Evolutionary conservation across 1,140 invertebrate species (phyloP).

Genomic region (Apis mellifera): DNA sequence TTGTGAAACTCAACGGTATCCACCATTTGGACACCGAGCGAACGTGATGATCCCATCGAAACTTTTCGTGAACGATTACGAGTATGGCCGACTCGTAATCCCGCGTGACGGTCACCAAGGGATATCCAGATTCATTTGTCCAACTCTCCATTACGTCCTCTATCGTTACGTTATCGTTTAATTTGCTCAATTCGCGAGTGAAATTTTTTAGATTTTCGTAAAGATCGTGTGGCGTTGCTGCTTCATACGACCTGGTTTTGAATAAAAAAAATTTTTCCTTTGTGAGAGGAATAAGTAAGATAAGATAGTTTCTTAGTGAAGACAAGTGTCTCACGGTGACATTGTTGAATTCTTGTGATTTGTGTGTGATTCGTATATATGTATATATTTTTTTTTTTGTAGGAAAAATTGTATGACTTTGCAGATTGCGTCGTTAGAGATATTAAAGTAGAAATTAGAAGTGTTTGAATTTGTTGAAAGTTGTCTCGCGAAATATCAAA

Average conservation of each 20-base stretch:
- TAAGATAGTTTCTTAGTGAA: too few species aligned
- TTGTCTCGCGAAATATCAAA: too few species aligned
- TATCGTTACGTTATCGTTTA: conserved; percentile 44
- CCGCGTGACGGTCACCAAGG: conserved; percentile 39
- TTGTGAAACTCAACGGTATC: conserved; percentile 75
- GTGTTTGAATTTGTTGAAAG: too few species aligned
- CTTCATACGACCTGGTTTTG: conserved; percentile 49
- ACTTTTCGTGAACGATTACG: conserved; percentile 47
- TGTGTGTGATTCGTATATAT: too few species aligned
- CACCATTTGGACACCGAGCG: conserved; percentile 68
- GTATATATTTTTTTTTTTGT: too few species aligned
- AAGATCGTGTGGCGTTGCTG: conserved; percentile 85
- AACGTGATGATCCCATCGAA: conserved; percentile 36
- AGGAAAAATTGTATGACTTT: too few species aligned
- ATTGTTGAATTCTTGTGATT: too few species aligned
- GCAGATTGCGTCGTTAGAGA: too few species aligned
- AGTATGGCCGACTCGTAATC: conserved; percentile 15
- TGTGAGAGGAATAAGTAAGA: background rate
- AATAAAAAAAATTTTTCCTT: background rate
- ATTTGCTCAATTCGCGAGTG: conserved; percentile 63
- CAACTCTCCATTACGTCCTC: conserved; percentile 77
- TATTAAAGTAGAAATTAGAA: too few species aligned
- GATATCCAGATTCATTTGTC: conserved; percentile 50
- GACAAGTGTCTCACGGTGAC: too few species aligned
- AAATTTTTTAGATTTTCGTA: conserved; percentile 84